phyloP scores from a whole-genome alignment of 2,888 invertebrate genomes.

The Dicyrtomina minuta region DNA sequence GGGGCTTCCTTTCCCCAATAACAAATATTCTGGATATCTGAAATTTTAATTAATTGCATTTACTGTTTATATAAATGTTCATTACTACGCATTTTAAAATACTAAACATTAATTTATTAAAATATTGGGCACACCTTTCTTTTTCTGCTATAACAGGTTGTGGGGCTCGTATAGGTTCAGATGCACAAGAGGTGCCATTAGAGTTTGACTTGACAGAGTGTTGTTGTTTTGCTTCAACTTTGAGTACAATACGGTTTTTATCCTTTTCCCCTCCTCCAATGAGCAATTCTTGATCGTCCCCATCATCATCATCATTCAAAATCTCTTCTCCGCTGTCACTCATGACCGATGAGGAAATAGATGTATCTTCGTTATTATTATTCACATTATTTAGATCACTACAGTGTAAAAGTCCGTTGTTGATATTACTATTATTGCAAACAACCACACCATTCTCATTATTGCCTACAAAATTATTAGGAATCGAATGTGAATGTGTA shows the following conservation, averaged over 20 bases:
- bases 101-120: not conserved
- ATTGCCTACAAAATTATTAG: constrained; percentile 36
- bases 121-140: constrained; percentile 40
- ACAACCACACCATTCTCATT: constrained; percentile 32
- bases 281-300: constrained; percentile 29
- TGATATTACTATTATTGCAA: constrained; percentile 17
- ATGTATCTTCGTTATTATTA: constrained; percentile 52
- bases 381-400: constrained; percentile 39
- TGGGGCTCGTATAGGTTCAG: constrained; percentile 33
- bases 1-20: constrained; percentile 32
- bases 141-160: constrained; percentile 37
- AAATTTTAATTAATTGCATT: not conserved
- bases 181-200: constrained; percentile 34
- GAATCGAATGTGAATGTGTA: constrained; percentile 4
- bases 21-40: constrained; percentile 33
- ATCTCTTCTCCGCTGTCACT: constrained; percentile 52
- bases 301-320: constrained; percentile 32
- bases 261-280: constrained; percentile 33
- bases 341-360: constrained; percentile 52
- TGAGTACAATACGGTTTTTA: constrained; percentile 46
- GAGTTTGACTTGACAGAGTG: constrained; percentile 18
- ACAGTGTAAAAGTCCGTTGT: constrained; percentile 9
- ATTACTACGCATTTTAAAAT: not conserved
- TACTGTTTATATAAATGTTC: not conserved
- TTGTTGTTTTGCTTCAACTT: constrained; percentile 43